A percentile compares a stretch with the other conserved stretches of the same genome.
Conservation (phyloP, 1,140 invertebrate genomes). For the Frieseomelitta varia region DNA sequence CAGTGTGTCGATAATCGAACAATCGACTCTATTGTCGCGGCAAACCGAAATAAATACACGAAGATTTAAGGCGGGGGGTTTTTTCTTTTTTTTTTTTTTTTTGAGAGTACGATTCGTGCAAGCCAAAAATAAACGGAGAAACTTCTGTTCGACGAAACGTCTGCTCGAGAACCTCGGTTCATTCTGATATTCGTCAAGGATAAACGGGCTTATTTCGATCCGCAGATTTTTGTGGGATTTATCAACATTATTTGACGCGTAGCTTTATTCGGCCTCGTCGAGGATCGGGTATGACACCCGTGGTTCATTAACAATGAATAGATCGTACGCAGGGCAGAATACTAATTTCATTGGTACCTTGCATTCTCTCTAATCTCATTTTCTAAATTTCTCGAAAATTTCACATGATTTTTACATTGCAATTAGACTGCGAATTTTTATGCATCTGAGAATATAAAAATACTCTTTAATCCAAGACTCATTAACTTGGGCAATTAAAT, state of each 20-base stretch:
- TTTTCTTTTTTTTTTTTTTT: background rate
- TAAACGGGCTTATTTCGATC: slow-evolving; percentile 47
- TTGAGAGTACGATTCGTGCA: background rate
- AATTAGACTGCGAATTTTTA: background rate
- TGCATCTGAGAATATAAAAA: background rate
- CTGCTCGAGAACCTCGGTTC: slow-evolving; percentile 30
- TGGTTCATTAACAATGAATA: background rate
- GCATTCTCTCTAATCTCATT: no score
- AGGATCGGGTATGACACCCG: background rate
- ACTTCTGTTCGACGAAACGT: slow-evolving; percentile 5
- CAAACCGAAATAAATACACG: background rate
- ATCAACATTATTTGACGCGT: slow-evolving; percentile 48
- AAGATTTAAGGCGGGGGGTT: background rate
- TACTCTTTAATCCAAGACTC: no score
- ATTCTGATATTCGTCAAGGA: slow-evolving; percentile 53
- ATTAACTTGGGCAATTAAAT: no score
- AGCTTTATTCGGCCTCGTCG: background rate
- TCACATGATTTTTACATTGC: background rate
- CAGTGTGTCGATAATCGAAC: background rate
- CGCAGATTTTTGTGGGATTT: slow-evolving; percentile 24
- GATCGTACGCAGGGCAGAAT: background rate
- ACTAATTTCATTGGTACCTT: background rate
- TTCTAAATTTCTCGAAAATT: background rate
- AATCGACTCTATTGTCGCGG: background rate
- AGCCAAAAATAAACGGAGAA: slow-evolving; percentile 37